Evolutionary conservation across 2,113 vertebrate genomes (phyloP), one percentile per base, ranked within the genome.

Genomic region (Epinephelus cyanopodus): DNA sequence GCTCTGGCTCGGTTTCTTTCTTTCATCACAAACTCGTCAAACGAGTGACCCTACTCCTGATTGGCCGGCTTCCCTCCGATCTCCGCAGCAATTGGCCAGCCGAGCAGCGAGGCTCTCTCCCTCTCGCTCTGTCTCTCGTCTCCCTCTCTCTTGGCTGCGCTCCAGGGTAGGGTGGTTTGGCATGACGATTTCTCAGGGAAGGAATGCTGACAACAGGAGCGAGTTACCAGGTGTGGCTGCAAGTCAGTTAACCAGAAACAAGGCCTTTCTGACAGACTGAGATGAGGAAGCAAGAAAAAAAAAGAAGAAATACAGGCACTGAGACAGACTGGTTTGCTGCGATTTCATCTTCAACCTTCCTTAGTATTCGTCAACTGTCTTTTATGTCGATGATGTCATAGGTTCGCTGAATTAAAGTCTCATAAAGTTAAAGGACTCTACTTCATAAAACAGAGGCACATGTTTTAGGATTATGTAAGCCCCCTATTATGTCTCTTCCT

Each of bases 221-320:
- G 91, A 88, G 95, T 96, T 96, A 94, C 96, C 95, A 97, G 96
- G 97, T 97, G 96, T 92, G 93, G 95, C 95, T 89, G 87, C 83
- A 84, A 96, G 94, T 95, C 93, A 93, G 92, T 94, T 95, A 93
- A 94, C 92, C 91, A 94, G 95, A 96, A 96, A 96, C 93, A 92
- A 95, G 93, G 83, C 47, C 82, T 95, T 86, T 92, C 83, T 93
- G 89, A 92, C 91, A 89, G 84, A 88, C 72, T 67, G 79, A 73
- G 82, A 90, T 72, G 81, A 87, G 79, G 84, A 86, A 87, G 72
- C 87, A 33, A 64, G 58, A 60, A 52, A 83, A 71, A 77, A 62
- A 77, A 47, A 53, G 6, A 9, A 18, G 60, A 67, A 82, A 87
- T 52, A 78, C 58, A 39, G 42, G 73, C 65, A 21, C 67, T 45